Conservation (phyloP, 2,888 invertebrate genomes). For the Incurvaria masculella region DNA sequence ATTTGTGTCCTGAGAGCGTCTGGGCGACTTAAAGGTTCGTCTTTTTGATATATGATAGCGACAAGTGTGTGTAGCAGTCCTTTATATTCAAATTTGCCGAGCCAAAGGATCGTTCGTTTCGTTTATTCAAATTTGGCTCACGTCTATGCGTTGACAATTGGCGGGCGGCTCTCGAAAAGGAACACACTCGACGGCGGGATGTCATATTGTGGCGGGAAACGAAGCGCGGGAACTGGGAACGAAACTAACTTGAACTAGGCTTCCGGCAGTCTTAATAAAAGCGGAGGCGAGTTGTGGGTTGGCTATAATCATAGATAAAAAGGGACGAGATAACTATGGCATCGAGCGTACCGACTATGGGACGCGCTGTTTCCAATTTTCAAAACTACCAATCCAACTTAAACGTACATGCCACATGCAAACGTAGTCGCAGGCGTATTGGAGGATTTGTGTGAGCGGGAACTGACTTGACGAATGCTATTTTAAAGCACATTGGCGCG, state of each 20-base stretch:
- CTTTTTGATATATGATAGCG: conserved; percentile 48
- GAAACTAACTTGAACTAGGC: background rate
- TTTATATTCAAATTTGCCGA: conserved; percentile 49
- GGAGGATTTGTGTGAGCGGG: no score
- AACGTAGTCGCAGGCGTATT: no score
- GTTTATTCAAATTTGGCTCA: conserved; percentile 43
- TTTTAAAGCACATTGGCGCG: no score
- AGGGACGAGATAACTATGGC: no score
- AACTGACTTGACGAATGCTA: no score
- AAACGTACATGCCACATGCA: no score
- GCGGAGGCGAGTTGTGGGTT: no score
- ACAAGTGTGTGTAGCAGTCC: conserved; percentile 43
- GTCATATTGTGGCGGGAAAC: conserved; percentile 41
- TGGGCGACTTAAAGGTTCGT: conserved; percentile 48
- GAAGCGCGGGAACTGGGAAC: background rate
- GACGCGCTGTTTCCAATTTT: no score
- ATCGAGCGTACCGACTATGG: no score
- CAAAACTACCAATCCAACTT: no score
- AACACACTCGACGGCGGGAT: conserved; percentile 37
- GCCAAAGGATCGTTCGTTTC: background rate
- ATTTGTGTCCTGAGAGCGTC: conserved; percentile 54
- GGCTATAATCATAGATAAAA: no score
- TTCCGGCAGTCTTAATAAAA: no score
- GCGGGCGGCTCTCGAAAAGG: conserved; percentile 45
- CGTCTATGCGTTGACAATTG: conserved; percentile 53